Evolutionary conservation across 2,797 vertebrate species (phyloP), one percentile per base, ranked within the genome.

Genomic region (Melanotaenia boesemani): DNA sequence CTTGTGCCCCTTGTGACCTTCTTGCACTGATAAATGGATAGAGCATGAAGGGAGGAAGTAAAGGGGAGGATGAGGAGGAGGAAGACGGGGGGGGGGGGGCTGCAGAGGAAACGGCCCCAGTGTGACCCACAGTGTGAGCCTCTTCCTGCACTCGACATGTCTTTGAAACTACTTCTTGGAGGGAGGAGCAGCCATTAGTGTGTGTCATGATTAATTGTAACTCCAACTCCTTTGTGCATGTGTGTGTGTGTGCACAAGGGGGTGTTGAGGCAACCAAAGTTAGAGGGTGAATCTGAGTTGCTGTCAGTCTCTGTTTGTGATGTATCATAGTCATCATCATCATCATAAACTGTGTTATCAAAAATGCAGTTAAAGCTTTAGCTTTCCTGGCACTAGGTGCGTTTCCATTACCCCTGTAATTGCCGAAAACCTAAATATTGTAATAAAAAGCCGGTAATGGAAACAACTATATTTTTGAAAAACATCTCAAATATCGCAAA

Each of bases 101-200:
- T 81, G 83, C 79, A 71, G 77, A 90, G 92, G 91, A 93, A 91
- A 86, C 91, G 89, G 81, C 90, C 92, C 81, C 66, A n/a, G 63
- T 61, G 36, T 92, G 89, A 91, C 90, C 89, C 80, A 61, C 63
- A 52, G 70, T 39, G 74, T 48, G 68, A 86, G 76, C 65, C 80
- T 79, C 83, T 83, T 86, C 74, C 84, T 87, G 75, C 37, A 34
- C 39, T 82, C 36, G 55, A 74, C 79, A 76, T 30, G 77, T 74
- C 89, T 91, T 88, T 92, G 89, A 92, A 91, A 93, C 74, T 77
- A 84, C 58, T 65, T 63, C 76, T 79, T 63, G 50, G 77, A 84
- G 79, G 89, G 85, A 85, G 88, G 86, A 67, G 77, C 77, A 62
- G 74, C 64, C 70, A 75, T 91, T 88, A 73, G 87, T 89, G 88